A percentile compares a stretch with the other conserved stretches of the same genome.
These are phyloP conservation scores for Aradophagus sp. DNA, from an alignment of 1,140 invertebrate genomes.

Conservation along the genomic window DNA sequence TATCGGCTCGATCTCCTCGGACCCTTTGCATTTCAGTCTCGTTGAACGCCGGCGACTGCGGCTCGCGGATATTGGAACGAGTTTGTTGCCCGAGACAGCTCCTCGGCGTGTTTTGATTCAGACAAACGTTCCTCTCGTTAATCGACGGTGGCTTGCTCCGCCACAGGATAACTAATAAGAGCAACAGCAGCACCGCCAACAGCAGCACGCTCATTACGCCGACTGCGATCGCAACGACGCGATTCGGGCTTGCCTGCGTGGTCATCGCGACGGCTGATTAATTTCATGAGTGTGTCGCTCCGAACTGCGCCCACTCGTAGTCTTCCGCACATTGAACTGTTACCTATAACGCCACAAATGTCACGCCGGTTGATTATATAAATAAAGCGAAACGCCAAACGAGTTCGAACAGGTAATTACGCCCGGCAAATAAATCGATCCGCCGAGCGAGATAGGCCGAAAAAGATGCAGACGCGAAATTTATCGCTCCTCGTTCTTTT, in stretches of 20 bases:
- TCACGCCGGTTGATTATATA: too few relatives aligned
- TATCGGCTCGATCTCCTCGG: constrained; percentile 41
- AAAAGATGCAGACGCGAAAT: too few relatives aligned
- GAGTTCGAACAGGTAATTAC: too few relatives aligned
- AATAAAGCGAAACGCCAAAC: too few relatives aligned
- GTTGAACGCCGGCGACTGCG: constrained; percentile 16
- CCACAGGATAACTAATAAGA: constrained; percentile 55
- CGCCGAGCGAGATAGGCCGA: too few relatives aligned
- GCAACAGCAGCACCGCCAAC: constrained; percentile 42
- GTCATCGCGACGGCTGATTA: constrained; percentile 51
- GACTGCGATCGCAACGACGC: constrained; percentile 44
- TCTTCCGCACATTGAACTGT: constrained; percentile 41
- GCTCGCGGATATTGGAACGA: constrained; percentile 28
- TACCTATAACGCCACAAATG: constrained; percentile 48
- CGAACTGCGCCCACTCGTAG: constrained; percentile 34
- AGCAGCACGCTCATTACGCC: constrained; percentile 50
- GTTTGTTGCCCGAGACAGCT: constrained; percentile 21
- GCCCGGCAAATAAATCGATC: too few relatives aligned
- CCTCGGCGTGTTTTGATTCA: constrained; percentile 34
- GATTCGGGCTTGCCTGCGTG: constrained; percentile 44
- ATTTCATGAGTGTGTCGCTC: constrained; percentile 52
- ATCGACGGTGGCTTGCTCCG: constrained; percentile 49
- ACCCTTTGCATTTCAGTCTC: constrained; percentile 49
- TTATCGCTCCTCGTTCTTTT: too few relatives aligned
- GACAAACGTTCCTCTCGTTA: constrained; percentile 47